These are phyloP conservation scores for Thysanoteuthis rhombus DNA, from an alignment of 2,888 invertebrate genomes.

Conservation along the genomic window DNA sequence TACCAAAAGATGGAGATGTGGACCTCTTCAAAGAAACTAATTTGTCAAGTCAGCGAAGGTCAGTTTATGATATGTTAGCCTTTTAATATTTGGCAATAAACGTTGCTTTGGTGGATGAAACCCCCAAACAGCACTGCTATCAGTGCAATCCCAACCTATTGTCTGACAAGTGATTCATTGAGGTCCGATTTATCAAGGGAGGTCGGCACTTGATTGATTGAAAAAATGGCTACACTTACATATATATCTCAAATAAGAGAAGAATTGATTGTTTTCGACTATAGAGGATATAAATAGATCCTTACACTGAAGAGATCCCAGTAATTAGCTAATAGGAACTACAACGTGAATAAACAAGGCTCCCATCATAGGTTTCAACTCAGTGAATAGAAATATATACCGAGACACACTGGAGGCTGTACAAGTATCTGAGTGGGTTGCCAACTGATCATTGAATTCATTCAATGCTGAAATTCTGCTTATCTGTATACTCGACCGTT, in stretches of 20 bases:
- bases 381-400: too few relatives aligned
- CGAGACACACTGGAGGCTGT: too few relatives aligned
- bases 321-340: neutral
- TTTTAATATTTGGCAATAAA: neutral
- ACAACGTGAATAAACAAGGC: too few relatives aligned
- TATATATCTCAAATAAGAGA: neutral
- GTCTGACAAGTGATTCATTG: neutral
- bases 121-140: neutral
- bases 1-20: neutral
- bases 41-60: neutral
- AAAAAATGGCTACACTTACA: neutral
- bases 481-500: too few relatives aligned
- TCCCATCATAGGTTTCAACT: too few relatives aligned
- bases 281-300: neutral
- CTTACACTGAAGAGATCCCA: neutral
- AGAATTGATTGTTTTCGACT: neutral
- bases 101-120: neutral
- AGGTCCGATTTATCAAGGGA: neutral
- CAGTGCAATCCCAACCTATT: neutral
- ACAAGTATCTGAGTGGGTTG: too few relatives aligned
- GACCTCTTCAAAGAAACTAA: neutral
- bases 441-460: too few relatives aligned
- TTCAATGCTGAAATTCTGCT: too few relatives aligned
- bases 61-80: neutral
- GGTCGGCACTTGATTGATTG: neutral